These are phyloP conservation scores for Proteles cristata DNA, from an alignment of 2,113 vertebrate species.

Conservation along the genomic window DNA sequence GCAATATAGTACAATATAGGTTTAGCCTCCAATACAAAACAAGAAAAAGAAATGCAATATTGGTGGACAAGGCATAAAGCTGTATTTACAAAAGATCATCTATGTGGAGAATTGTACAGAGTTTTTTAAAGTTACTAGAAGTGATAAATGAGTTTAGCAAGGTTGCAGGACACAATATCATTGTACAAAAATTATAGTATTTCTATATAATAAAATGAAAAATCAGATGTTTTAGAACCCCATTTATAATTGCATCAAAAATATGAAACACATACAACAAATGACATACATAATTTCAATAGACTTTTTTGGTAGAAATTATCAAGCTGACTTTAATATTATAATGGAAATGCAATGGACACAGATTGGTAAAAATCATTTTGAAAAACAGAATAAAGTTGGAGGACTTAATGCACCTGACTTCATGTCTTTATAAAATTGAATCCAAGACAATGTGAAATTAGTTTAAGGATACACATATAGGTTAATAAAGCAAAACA, in stretches of 20 bases:
- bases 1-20: not conserved
- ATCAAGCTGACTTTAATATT: not conserved
- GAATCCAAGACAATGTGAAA: not conserved
- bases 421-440: not conserved
- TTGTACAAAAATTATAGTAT: not conserved
- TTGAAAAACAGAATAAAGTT: not conserved
- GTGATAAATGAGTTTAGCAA: not conserved
- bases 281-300: not conserved
- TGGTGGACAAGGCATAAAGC: not conserved
- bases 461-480: not conserved
- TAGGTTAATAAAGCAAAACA: not conserved
- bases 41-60: conserved; percentile 8
- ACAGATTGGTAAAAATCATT: not conserved
- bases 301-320: not conserved
- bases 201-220: conserved; percentile 37
- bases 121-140: conserved; percentile 17
- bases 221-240: not conserved
- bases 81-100: not conserved
- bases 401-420: not conserved
- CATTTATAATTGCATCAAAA: not conserved
- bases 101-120: not conserved
- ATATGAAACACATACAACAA: not conserved
- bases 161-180: not conserved
- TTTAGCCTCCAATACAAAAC: not conserved
- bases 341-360: not conserved